Evolutionary conservation across 2,888 invertebrate genomes (phyloP), one percentile per base, ranked within the genome.

Genomic region (Leptura quadrifasciata): DNA sequence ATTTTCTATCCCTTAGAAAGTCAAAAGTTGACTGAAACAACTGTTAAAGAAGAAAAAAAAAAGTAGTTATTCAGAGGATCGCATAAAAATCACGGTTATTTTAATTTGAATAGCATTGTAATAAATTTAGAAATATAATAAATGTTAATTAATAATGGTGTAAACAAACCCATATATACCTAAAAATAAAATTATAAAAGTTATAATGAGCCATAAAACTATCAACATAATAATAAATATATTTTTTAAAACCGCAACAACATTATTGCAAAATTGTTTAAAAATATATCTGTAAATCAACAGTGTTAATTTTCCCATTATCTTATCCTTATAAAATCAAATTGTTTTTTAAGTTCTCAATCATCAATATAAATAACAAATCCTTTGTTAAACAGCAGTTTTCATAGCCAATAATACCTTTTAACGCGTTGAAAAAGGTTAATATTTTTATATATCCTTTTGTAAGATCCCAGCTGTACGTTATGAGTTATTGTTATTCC

Each of bases 401-500:
- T 71, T 61, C 47, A 52, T 71, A 52, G 47, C 10, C 61, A 18
- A 47, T 71, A 60, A 61, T 52, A 57, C 20, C 17, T 61, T 61
- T 20, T 17, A 74, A 65, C 76, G 79, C 79, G 79, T 81, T 79
- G 77, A 81, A 80, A 71, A 58, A 80, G 72, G 68, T 69, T 72
- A 67, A 74, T 76, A 76, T 65, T 76, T 78, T 69, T 68, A 31
- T 73, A 75, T 75, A 76, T 75, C 64, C 78, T 76, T 69, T 78
- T 75, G 79, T 78, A 76, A 74, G 79, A 76, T 80, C 83, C 85
- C 75, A 77, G 79, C 82, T 77, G 82, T 82, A 83, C 81, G 81
- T 82, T 85, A 85, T 87, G 86, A 88, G 84, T 86, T 88, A 88
- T 87, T 81, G 84, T 85, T 84, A 84, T 86, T 86, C 85, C 84